Evolutionary conservation across 1,140 invertebrate genomes (phyloP).

Genomic region (Leptoteleia sp.): DNA sequence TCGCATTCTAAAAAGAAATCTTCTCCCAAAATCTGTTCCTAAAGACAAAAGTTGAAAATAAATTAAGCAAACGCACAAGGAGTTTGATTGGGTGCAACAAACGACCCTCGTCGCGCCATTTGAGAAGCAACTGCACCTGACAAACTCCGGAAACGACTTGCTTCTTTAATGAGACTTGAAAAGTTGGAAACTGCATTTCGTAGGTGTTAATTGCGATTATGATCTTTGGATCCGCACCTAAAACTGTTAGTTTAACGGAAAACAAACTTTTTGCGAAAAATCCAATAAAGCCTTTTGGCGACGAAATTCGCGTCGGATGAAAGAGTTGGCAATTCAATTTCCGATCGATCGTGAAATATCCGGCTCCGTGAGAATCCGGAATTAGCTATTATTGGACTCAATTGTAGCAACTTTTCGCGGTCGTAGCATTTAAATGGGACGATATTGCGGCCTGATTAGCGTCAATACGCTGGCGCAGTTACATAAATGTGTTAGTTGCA

Average conservation of each 20-base stretch:
- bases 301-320: background rate
- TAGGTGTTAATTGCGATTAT: conserved; percentile 23
- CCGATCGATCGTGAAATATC: background rate
- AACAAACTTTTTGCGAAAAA: no score
- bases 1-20: no score
- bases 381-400: conserved; percentile 2
- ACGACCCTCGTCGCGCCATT: background rate
- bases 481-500: conserved; percentile 12
- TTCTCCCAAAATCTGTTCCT: background rate
- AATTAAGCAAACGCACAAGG: background rate
- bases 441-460: conserved; percentile 2
- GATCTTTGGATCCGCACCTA: no score
- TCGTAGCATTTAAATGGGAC: conserved; percentile 15
- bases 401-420: background rate
- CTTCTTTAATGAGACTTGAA: conserved; percentile 40
- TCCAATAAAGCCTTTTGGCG: background rate
- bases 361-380: no score
- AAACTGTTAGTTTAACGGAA: no score
- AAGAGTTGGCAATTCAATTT: conserved; percentile 4
- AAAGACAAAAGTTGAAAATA: conserved; percentile 14
- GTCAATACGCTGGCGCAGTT: conserved; percentile 1
- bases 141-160: conserved; percentile 7
- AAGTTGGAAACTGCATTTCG: conserved; percentile 8
- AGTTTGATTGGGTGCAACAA: background rate
- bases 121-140: no score